Evolutionary conservation across 2,888 invertebrate species (phyloP), one percentile per base, ranked within the genome.

Genomic region (Theodoxus fluviatilis): DNA sequence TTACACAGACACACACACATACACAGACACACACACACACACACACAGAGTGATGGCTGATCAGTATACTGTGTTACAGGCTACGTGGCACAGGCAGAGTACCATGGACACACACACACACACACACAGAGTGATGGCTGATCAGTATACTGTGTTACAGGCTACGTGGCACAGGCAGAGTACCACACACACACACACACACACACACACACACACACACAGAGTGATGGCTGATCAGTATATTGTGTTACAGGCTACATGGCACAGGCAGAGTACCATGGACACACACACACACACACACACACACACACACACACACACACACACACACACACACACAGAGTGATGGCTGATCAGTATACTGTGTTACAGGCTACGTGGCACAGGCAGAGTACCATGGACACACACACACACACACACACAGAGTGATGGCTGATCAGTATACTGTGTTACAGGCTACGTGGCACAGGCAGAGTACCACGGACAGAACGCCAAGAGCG

Each of bases 261-360:
- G n/a, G n/a, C 77, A 1, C 86, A 86, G 70, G 85, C 86, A 1
- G 81, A 85, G 69, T 80, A 81, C 61, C 86, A 86, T 72, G 74
- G n/a, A n/a, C n/a, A n/a, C n/a, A n/a, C n/a, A n/a, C n/a, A n/a
- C n/a, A n/a, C n/a, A n/a, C n/a, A n/a, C n/a, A n/a, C n/a, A n/a
- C n/a, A n/a, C n/a, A n/a, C n/a, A n/a, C n/a, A n/a, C n/a, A n/a
- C n/a, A n/a, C n/a, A n/a, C n/a, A n/a, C n/a, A n/a, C n/a, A n/a
- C n/a, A n/a, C n/a, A n/a, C n/a, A n/a, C n/a, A n/a, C n/a, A n/a
- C n/a, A n/a, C n/a, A 1, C 55, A n/a, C 55, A 35, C n/a, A 55
- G 18, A 12, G 18, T 25, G 9, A 55, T 55, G 55, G 15, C 12
- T n/a, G 9, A n/a, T 55, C 9, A n/a, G 12, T 12, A 22, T 55